Evolutionary conservation across 2,797 vertebrate genomes (phyloP), one percentile per base, ranked within the genome.

Genomic region (Enteromius anoplus): DNA sequence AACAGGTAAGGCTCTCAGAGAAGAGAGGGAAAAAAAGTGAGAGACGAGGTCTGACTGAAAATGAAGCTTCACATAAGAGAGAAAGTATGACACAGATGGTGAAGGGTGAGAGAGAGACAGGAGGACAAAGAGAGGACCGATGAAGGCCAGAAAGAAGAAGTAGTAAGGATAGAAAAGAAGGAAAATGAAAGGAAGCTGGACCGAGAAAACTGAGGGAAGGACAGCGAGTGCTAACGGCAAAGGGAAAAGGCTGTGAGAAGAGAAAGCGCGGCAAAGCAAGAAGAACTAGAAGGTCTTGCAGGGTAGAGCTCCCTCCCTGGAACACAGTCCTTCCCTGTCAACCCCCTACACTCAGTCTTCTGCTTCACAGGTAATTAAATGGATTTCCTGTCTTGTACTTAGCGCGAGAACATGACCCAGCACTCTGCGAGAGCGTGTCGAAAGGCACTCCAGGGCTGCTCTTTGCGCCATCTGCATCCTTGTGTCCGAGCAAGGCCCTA

Each of bases 291-390:
- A 82, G 90, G 78, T 88, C 85, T 86, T 77, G 78, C 65, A 81
- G 88, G 90, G 80, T 62, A 82, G 82, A 42, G 76, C 85, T 87
- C 88, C 85, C 86, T 88, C 82, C 79, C 85, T 88, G 89, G 91
- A 96, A 95, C 96, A 96, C 94, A 90, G 95, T 95, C 95, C 95
- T 96, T 95, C 94, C 94, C 96, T 96, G 96, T 98, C 96, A 97
- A 94, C 92, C 94, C 95, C 91, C 95, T 93, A 92, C 94, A 95
- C 90, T 92, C 95, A 92, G 92, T 97, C 96, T 97, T 95, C 94
- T 96, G 96, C 96, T 97, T 97, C 97, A 96, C 96, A 98, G 96
- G 97, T 99, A 99, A 99, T 99, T 99, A 98, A 97, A 99, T 99
- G 96, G 98, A 99, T 99, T 99, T 99, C 96, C 97, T 99, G 97